Evolutionary conservation across 2,797 vertebrate genomes (phyloP), one percentile per base, ranked within the genome.

Genomic region (Danio jaintianensis): DNA sequence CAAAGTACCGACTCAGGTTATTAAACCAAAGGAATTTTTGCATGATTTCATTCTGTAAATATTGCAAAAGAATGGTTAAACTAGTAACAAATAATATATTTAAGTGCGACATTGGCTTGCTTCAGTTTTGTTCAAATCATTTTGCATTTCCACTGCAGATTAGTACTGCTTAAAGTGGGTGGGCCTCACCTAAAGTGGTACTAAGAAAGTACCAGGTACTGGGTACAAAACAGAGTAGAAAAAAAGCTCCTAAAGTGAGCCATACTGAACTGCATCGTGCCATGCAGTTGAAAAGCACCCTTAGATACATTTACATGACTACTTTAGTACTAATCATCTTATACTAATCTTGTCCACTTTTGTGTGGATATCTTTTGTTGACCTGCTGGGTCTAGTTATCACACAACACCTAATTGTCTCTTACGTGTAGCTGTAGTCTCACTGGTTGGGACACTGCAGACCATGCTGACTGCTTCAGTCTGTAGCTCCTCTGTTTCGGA

Each of bases 361-460:
- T 38, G 6, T 40, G 4, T 42, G 36, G 50, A 13, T 70, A 55
- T 70, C 4, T 18, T 20, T 18, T 29, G 29, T 29, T 29, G 29
- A 1, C 29, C 29, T 1, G 29, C 29, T 29, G 29, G 3, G 29
- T 29, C 3, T 29, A 29, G 29, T 3, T 29, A 1, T 29, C 29
- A 29, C 29, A 29, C 45, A 22, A 75, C 45, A 61, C 36, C 10
- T 36, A 52, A 29, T 40, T 67, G 20, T 56, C 81, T 76, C 98
- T 97, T 88, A 99, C 97, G 95, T 40, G 95, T 94, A 12, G 94
- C 89, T 3, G 96, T 94, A 0, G 93, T 93, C 78, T 92, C 89
- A 2, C 93, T 94, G 84, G 91, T 82, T 0, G 94, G 96, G 80
- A 95, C 87, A n/a, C 89, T 92, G 9, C 92, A 93, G 69, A 94